phyloP scores from a whole-genome alignment of 37 sponge, comb jelly and placozoan species.

The Chondrosia reniformis region DNA sequence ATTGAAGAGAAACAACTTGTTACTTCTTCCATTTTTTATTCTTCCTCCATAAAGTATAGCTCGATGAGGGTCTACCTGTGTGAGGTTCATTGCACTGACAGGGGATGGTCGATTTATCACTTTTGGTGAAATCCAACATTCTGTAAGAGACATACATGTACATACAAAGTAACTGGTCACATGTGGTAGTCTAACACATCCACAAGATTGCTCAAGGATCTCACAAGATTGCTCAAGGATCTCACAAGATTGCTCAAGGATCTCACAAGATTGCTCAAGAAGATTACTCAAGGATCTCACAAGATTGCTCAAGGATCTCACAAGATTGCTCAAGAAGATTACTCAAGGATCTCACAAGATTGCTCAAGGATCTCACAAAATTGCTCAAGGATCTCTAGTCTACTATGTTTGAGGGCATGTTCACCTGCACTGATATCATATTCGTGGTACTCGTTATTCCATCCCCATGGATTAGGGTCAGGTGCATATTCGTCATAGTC shows the following conservation, averaged over 20 bases:
- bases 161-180: neutral
- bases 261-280: too few relatives aligned
- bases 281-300: too few relatives aligned
- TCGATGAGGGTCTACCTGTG: constrained; percentile 24
- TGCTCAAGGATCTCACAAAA: too few relatives aligned
- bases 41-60: constrained; percentile 55
- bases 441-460: constrained; percentile 70
- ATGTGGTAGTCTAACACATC: too few relatives aligned
- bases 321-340: too few relatives aligned
- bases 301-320: too few relatives aligned
- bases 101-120: constrained; percentile 31
- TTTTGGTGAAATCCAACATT: constrained; percentile 27
- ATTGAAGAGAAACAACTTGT: constrained; percentile 11
- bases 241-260: too few relatives aligned
- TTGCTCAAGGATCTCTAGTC: neutral
- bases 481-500: constrained; percentile 3
- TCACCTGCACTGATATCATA: constrained; percentile 39
- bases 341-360: too few relatives aligned
- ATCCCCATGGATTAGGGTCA: constrained; percentile 23
- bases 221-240: too few relatives aligned
- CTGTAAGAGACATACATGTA: neutral
- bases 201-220: too few relatives aligned
- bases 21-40: neutral
- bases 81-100: constrained; percentile 7
- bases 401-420: neutral